Evolutionary conservation across 2,797 vertebrate genomes (phyloP).

Genomic region (Geotrypetes seraphini): DNA sequence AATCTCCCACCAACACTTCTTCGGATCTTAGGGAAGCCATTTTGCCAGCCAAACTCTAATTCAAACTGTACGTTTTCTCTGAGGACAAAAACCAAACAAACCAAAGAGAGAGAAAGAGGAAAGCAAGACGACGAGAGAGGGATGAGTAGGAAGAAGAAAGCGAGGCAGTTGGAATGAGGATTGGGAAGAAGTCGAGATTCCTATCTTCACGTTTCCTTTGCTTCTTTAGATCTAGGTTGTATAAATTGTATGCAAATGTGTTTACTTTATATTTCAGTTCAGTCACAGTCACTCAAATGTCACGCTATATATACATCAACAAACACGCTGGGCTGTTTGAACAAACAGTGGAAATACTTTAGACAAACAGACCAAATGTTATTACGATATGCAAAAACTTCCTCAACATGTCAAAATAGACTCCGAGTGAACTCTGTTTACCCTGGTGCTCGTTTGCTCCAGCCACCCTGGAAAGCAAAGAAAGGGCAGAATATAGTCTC

Average conservation of each 20-base stretch:
- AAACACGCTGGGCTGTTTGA: constrained; percentile 49
- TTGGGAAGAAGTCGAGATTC: constrained; percentile 29
- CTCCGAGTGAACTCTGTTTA: constrained; percentile 25
- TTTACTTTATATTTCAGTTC: constrained; percentile 53
- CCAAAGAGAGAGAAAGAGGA: constrained; percentile 11
- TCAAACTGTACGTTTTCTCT: too few species aligned
- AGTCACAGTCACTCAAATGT: constrained; percentile 35
- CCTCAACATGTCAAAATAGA: constrained; percentile 34
- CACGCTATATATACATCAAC: constrained; percentile 42
- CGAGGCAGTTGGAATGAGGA: constrained; percentile 4
- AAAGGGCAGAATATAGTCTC: too few species aligned
- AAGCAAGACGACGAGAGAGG: too few species aligned
- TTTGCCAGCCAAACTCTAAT: too few species aligned
- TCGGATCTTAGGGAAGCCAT: too few species aligned
- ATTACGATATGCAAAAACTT: constrained; percentile 39
- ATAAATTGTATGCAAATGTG: constrained; percentile 53
- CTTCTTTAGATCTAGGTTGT: constrained; percentile 11
- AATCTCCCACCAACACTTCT: too few species aligned
- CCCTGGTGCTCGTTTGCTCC: constrained; percentile 9
- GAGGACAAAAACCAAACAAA: too few species aligned
- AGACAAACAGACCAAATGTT: constrained; percentile 54
- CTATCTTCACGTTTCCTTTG: constrained; percentile 25
- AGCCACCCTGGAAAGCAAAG: constrained; percentile 25
- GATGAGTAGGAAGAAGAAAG: constrained; percentile 8
- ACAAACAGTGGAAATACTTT: constrained; percentile 47